Evolutionary conservation across 37 sponge, comb jelly and placozoan genomes (phyloP), one percentile per base, ranked within the genome.

Genomic region (Lycopodina hypogea): DNA sequence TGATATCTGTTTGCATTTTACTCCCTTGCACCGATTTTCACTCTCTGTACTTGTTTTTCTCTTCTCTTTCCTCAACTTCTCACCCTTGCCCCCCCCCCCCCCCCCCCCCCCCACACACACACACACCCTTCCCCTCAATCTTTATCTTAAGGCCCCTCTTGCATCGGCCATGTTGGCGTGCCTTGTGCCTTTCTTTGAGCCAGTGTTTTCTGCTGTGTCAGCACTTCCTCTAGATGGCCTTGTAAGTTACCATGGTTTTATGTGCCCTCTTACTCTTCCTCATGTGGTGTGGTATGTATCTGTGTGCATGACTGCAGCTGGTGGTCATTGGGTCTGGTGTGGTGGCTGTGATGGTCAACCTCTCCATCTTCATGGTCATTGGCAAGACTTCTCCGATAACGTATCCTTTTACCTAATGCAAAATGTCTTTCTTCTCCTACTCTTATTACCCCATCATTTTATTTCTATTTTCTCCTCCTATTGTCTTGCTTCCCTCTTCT

Each of bases 301-400:
- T 23, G 28, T 12, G 6, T 26, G 50, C 39, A 71, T 76, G 42
- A 2, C 38, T 61, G 32, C 34, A 83, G 89, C 71, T 42, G 33
- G 3, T 80, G 24, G 85, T 92, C n/a, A 1, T 81, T 12, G 26
- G 71, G 14, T 87, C 92, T 68, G 88, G 88, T 26, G 38, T 84
- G 39, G 55, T 92, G 12, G 92, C 92, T 1, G 76, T 92, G 61
- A 40, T 65, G 45, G 92, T 92, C n/a, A 92, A 92, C 67, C 71
- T 92, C 67, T 92, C 92, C 55, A 92, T 92, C 26, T 92, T 81
- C 61, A 87, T 78, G 83, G 79, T 92, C 45, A 87, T 92, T 50
- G 92, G 92, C 23, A 92, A 92, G 65, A 92, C 92, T 1, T 92
- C 92, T 17, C 92, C 92, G 32, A 69, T 92, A 18, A 92, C 92